Percentiles rank a stretch among this genome's conserved stretches.
These are phyloP conservation scores for Crotalus adamanteus DNA, from an alignment of 2,797 vertebrate species.

Conservation along the genomic window DNA sequence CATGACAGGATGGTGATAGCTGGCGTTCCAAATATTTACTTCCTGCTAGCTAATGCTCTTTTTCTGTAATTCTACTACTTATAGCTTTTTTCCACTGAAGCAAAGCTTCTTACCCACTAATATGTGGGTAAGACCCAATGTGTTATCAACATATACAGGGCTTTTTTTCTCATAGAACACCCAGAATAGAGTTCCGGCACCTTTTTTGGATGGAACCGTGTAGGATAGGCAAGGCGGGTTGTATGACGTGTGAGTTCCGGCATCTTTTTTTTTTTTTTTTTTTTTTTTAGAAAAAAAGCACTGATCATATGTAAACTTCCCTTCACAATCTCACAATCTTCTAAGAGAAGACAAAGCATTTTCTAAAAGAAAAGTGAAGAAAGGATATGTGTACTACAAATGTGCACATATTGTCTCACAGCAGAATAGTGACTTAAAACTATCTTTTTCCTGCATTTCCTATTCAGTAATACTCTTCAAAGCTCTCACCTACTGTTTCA, in stretches of 20 bases:
- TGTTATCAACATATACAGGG: background rate
- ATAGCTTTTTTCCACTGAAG: background rate
- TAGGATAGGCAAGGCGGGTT: too few species aligned
- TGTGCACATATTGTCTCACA: background rate
- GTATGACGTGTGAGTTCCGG: too few species aligned
- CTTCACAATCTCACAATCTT: background rate
- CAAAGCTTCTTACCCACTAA: background rate
- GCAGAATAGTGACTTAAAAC: background rate
- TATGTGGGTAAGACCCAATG: slow-evolving; percentile 2
- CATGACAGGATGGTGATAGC: background rate
- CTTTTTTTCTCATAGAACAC: too few species aligned
- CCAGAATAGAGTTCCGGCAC: too few species aligned
- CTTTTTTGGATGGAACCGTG: too few species aligned
- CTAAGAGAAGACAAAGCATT: background rate
- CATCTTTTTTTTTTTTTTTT: too few species aligned
- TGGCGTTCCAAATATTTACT: background rate
- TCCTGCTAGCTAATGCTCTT: slow-evolving; percentile 2
- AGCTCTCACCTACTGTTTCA: background rate
- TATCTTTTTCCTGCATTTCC: background rate
- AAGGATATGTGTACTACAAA: background rate
- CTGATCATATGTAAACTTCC: background rate
- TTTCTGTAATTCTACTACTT: background rate
- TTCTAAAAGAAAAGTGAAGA: background rate
- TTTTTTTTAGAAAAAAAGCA: too few species aligned
- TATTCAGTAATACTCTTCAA: background rate